Evolutionary conservation across 2,113 vertebrate species (phyloP), one percentile per base, ranked within the genome.

Genomic region (Ptilonorhynchus violaceus): DNA sequence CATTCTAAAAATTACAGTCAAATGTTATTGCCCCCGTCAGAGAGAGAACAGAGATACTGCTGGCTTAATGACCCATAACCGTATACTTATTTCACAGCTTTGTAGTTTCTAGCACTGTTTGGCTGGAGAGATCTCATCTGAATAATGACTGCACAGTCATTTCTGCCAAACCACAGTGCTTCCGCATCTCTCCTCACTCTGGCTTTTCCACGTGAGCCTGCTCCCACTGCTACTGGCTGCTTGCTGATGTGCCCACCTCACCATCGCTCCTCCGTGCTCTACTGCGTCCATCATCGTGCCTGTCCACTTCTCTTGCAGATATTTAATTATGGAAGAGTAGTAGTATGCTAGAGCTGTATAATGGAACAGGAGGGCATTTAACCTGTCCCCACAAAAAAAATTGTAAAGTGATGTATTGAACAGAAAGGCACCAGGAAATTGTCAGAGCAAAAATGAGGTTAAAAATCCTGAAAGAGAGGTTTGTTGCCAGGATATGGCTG

Each of bases 61-160:
- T 75, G 66, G 69, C 30, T 82, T 93, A 96, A 92, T 88, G 89
- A 75, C 63, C 81, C 82, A 47, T 80, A 83, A 62, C 70, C 1
- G 0, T 59, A 90, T 28, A 93, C 59, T 77, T 92, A 95, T 94
- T 96, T 96, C 92, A 94, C 92, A 93, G 88, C 67, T 76, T 74
- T 10, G 42, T 39, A 93, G 67, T 94, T 95, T 33, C 78, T 66
- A 62, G 78, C 17, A 1, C 63, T 89, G n/a, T 95, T 95, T 95
- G 85, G 74, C 74, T 92, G 85, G 31, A 53, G 59, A 93, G 46
- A 64, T 76, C 74, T 95, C 78, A 88, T 96, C 78, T 96, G 82
- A 94, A 88, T 92, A 92, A 93, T 55, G 62, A 35, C 24, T 76
- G 67, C n/a, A 49, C 44, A 15, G 62, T 22, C 22, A 10, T 73